Conservation (phyloP, 2,888 invertebrate species). For the Anorthoa munda region DNA sequence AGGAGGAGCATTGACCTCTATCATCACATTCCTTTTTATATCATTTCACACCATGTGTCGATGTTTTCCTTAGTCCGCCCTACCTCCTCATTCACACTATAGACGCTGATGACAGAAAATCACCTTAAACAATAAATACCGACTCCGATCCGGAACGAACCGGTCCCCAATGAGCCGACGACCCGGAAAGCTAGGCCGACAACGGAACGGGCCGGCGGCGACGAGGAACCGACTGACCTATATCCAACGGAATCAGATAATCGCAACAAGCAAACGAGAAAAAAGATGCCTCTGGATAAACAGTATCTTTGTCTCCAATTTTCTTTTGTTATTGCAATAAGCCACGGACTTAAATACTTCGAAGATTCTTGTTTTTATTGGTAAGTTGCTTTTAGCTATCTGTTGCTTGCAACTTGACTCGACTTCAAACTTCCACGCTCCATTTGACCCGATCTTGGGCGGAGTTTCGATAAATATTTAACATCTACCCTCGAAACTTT, state of each 20-base stretch:
- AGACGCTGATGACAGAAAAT: neutral
- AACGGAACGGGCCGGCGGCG: neutral
- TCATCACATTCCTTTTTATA: neutral
- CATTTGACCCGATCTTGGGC: neutral
- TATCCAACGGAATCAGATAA: slow-evolving; percentile 16
- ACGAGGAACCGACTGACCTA: slow-evolving; percentile 39
- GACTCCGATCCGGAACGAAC: neutral
- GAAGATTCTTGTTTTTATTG: neutral
- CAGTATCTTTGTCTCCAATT: neutral
- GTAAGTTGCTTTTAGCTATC: neutral
- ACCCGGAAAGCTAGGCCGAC: slow-evolving; percentile 11
- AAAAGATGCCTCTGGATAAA: neutral
- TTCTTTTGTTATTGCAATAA: slow-evolving; percentile 2
- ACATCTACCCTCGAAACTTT: slow-evolving; percentile 7
- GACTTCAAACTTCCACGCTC: neutral
- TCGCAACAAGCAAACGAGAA: slow-evolving; percentile 6
- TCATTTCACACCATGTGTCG: neutral
- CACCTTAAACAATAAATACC: slow-evolving; percentile 10
- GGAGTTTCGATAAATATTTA: slow-evolving; percentile 29
- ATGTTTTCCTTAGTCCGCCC: neutral
- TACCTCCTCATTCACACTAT: neutral
- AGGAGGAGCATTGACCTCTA: neutral
- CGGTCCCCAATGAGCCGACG: slow-evolving; percentile 12
- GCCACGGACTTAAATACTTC: neutral
- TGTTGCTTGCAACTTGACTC: neutral